Percentiles rank a stretch among this genome's conserved stretches.
phyloP scores from a whole-genome alignment of 1,140 invertebrate species.

The Drosophila kanapiae region DNA sequence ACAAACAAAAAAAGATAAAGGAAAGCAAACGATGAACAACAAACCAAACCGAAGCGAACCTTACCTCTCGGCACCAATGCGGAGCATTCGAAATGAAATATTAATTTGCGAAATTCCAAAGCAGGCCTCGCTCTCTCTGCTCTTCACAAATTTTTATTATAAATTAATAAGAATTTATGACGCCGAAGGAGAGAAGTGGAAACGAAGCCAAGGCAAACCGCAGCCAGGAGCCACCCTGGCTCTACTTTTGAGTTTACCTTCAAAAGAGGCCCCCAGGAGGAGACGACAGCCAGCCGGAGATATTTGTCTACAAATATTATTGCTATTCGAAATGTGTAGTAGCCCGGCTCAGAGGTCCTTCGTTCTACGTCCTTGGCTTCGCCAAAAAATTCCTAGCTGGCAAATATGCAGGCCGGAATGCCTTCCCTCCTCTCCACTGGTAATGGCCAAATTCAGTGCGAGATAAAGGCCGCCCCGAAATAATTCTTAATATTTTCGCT shows the following conservation, averaged over 20 bases:
- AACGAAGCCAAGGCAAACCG: constrained; percentile 15
- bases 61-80: constrained; percentile 38
- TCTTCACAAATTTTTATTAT: constrained; percentile 77
- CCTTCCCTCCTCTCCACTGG: background rate
- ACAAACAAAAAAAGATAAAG: background rate
- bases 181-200: constrained; percentile 27
- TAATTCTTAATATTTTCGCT: constrained; percentile 69
- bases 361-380: constrained; percentile 1
- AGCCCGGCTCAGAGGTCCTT: constrained; percentile 20
- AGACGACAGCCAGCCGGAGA: constrained; percentile 33
- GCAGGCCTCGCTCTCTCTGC: constrained; percentile 17
- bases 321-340: constrained; percentile 80
- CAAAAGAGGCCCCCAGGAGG: constrained; percentile 19
- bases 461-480: constrained; percentile 38
- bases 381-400: constrained; percentile 57
- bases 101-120: constrained; percentile 76
- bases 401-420: constrained; percentile 58
- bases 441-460: constrained; percentile 31
- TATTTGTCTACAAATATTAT: constrained; percentile 80
- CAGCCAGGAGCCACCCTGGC: constrained; percentile 15
- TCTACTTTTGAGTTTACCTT: constrained; percentile 58
- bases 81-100: constrained; percentile 72
- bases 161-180: constrained; percentile 83
- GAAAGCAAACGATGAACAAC: background rate
- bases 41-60: constrained; percentile 7